These are phyloP conservation scores for Cinclus cinclus DNA, from an alignment of 2,113 vertebrate genomes.

Conservation along the genomic window DNA sequence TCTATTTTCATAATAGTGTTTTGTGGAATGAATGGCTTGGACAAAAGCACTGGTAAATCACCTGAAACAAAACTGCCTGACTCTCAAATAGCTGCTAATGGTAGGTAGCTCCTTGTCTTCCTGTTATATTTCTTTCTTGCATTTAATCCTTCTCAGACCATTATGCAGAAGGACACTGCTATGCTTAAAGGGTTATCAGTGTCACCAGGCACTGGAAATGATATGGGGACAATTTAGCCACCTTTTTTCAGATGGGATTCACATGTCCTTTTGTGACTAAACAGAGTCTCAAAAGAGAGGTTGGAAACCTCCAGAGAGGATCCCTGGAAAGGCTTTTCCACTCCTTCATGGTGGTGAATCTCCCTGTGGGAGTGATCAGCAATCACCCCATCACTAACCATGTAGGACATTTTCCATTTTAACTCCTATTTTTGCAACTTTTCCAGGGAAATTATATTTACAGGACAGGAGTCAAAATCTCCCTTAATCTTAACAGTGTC, in stretches of 20 bases:
- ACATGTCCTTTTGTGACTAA: neutral
- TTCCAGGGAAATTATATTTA: neutral
- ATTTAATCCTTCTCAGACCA: conserved; percentile 13
- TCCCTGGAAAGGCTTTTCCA: neutral
- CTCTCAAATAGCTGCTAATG: conserved; percentile 1
- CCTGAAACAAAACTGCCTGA: neutral
- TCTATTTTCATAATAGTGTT: conserved; percentile 19
- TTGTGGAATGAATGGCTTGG: neutral
- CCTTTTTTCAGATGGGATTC: neutral
- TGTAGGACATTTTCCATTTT: neutral
- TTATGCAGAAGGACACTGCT: conserved; percentile 17
- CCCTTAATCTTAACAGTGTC: neutral
- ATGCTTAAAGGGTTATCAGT: conserved; percentile 8
- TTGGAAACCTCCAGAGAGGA: neutral
- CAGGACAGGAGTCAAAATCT: neutral
- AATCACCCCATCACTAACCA: neutral
- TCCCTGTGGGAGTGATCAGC: neutral
- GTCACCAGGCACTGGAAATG: neutral
- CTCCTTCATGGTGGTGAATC: neutral
- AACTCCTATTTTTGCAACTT: neutral
- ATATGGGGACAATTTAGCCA: neutral
- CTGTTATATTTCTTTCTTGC: neutral
- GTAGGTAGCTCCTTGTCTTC: conserved; percentile 1
- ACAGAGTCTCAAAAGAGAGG: neutral
- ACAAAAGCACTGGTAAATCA: neutral